Percentiles rank a stretch among this genome's conserved stretches.
Evolutionary conservation across 2,888 invertebrate species (phyloP).

Genomic region (Melanchra persicariae): DNA sequence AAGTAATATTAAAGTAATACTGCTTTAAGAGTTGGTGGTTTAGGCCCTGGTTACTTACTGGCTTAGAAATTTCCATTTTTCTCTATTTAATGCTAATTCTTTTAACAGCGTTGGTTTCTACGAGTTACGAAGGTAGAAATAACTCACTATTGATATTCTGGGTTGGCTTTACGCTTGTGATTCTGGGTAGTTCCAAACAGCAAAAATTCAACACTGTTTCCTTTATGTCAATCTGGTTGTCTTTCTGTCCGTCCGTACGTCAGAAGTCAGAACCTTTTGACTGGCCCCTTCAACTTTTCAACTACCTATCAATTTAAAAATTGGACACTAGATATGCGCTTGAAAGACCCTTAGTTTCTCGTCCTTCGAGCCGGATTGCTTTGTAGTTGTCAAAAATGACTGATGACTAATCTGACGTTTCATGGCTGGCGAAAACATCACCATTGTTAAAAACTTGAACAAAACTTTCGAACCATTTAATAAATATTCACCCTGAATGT

Average conservation of each 20-base stretch:
- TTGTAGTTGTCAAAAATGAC: neutral
- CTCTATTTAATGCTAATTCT: neutral
- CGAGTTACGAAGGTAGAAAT: neutral
- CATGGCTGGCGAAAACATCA: neutral
- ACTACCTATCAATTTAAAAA: slow-evolving; percentile 20
- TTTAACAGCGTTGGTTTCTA: neutral
- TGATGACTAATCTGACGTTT: neutral
- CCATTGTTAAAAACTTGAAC: neutral
- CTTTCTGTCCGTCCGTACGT: slow-evolving; percentile 10
- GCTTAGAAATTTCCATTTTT: neutral
- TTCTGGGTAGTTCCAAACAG: neutral
- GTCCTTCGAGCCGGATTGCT: slow-evolving; percentile 23
- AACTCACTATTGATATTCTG: neutral
- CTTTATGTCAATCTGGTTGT: slow-evolving; percentile 19
- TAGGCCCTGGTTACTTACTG: too few relatives aligned
- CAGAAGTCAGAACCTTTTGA: slow-evolving; percentile 17
- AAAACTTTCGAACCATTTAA: slow-evolving; percentile 17
- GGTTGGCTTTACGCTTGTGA: neutral
- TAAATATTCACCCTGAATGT: slow-evolving; percentile 30
- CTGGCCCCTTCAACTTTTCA: slow-evolving; percentile 6
- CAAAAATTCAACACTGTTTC: neutral
- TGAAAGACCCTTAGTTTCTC: slow-evolving; percentile 12
- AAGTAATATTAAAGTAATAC: too few relatives aligned
- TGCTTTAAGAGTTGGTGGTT: too few relatives aligned
- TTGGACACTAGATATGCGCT: slow-evolving; percentile 13